A percentile compares a stretch with the other conserved stretches of the same genome.
phyloP scores from a whole-genome alignment of 2,888 invertebrate species.

The Silvanus unidentatus region DNA sequence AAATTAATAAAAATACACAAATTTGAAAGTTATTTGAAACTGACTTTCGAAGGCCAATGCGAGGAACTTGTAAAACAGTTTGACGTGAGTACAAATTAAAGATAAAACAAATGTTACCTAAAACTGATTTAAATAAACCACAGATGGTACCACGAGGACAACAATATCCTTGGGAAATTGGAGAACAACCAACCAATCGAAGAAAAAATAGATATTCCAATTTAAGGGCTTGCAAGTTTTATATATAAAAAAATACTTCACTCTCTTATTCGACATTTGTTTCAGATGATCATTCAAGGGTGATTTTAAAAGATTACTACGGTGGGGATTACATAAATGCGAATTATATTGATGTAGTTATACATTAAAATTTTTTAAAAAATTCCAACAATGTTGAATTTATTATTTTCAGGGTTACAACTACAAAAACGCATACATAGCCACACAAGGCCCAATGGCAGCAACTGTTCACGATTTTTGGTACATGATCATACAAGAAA shows the following conservation, averaged over 20 bases:
- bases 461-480: slow-evolving; percentile 42
- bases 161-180: slow-evolving; percentile 42
- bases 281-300: slow-evolving; percentile 50
- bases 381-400: slow-evolving; percentile 1
- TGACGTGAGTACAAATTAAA: no score
- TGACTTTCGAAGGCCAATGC: no score
- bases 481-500: slow-evolving; percentile 49
- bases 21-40: no score
- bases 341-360: slow-evolving; percentile 49
- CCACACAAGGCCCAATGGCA: slow-evolving; percentile 41
- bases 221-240: slow-evolving; percentile 46
- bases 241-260: neutral
- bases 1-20: no score
- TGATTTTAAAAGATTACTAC: slow-evolving; percentile 41
- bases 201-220: slow-evolving; percentile 48
- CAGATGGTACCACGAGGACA: slow-evolving; percentile 45
- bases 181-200: slow-evolving; percentile 42
- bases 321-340: slow-evolving; percentile 52
- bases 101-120: no score
- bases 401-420: slow-evolving; percentile 34
- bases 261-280: slow-evolving; percentile 9
- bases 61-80: no score
- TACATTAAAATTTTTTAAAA: no score
- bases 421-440: slow-evolving; percentile 37
- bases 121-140: no score